Evolutionary conservation across 2,113 vertebrate genomes (phyloP).

Genomic region (Trinectes maculatus): DNA sequence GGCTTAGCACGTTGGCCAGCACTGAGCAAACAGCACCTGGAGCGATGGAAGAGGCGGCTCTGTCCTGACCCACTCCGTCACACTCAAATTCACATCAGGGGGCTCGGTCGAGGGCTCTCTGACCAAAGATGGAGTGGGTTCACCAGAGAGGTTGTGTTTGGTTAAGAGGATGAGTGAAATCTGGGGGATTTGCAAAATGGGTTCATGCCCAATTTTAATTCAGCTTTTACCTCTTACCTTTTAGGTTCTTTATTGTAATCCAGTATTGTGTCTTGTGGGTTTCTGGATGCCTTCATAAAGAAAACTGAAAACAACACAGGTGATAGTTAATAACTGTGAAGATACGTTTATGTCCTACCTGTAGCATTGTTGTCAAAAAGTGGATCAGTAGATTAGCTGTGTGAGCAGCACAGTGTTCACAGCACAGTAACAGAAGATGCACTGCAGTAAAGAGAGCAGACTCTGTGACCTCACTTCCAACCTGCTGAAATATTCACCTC

Average conservation of each 20-base stretch:
- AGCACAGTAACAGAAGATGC: conserved; percentile 1
- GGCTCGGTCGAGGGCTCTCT: conserved; percentile 4
- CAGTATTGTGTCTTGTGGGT: no score
- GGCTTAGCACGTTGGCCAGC: conserved; percentile 38
- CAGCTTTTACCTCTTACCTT: neutral
- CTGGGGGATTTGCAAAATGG: conserved; percentile 5
- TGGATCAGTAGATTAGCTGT: neutral
- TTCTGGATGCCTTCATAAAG: no score
- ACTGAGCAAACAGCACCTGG: conserved; percentile 61
- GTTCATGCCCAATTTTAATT: neutral
- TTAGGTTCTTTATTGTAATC: no score
- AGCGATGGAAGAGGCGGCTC: conserved; percentile 9
- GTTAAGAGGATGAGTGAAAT: conserved; percentile 28
- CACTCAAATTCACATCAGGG: conserved; percentile 38
- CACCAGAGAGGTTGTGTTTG: conserved; percentile 33
- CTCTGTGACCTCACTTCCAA: conserved; percentile 21
- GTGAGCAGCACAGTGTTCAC: neutral
- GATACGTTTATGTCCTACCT: neutral
- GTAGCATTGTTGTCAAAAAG: neutral
- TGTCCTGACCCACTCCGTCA: conserved; percentile 48
- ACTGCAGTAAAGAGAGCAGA: neutral
- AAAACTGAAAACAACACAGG: no score
- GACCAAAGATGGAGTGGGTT: conserved; percentile 35
- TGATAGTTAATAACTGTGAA: no score
- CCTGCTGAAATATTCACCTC: conserved; percentile 7